These are phyloP conservation scores for Geophilus truncorum DNA, from an alignment of 2,888 invertebrate genomes.

Conservation along the genomic window DNA sequence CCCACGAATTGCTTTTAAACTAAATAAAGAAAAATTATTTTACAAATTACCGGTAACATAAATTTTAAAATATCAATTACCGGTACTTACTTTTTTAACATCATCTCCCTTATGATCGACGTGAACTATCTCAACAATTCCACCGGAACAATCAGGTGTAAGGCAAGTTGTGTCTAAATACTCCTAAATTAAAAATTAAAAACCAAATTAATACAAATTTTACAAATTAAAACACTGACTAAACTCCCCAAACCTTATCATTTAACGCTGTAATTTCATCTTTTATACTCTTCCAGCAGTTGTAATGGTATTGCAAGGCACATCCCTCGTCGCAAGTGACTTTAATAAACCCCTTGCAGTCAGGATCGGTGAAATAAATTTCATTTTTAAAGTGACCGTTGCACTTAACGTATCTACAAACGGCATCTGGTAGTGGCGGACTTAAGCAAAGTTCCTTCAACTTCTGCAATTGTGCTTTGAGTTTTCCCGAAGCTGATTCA, in stretches of 20 bases:
- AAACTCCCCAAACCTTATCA: background rate
- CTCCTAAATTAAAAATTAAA: background rate
- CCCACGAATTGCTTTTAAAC: background rate
- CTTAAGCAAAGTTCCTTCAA: background rate
- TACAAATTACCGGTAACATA: too few species aligned
- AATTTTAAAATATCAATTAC: too few species aligned
- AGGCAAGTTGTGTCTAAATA: background rate
- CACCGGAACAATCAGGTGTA: slow-evolving; percentile 4
- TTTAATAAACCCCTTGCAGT: slow-evolving; percentile 2
- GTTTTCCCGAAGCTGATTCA: background rate
- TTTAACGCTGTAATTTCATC: background rate
- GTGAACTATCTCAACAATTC: background rate
- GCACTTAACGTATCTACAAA: slow-evolving; percentile 1
- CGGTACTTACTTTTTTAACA: background rate
- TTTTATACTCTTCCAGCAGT: slow-evolving; percentile 25
- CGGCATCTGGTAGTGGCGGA: slow-evolving; percentile 10
- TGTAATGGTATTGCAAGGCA: background rate
- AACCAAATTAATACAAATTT: background rate
- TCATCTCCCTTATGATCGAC: background rate
- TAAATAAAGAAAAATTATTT: background rate
- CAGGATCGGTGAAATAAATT: slow-evolving; percentile 29
- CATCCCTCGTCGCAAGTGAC: background rate
- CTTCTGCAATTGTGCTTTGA: background rate
- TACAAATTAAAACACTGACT: background rate
- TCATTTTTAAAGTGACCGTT: background rate